Percentiles rank a stretch among this genome's conserved stretches.
Conservation (phyloP, 1,140 invertebrate genomes). For the Drosophila ohnishii region DNA sequence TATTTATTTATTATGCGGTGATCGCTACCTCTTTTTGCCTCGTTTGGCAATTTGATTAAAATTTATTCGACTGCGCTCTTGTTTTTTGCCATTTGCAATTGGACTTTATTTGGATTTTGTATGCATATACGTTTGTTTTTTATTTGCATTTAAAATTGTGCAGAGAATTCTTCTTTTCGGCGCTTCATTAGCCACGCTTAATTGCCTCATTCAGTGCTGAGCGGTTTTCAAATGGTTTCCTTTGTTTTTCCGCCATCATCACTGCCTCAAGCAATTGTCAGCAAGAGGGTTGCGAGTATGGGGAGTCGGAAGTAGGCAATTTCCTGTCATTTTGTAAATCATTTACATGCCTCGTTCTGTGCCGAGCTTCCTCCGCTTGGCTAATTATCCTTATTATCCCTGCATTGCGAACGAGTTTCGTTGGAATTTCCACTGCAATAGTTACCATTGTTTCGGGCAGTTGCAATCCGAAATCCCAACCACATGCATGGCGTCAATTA, state of each 20-base stretch:
- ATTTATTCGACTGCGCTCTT: constrained; percentile 17
- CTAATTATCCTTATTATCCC: constrained; percentile 66
- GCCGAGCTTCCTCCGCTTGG: constrained; percentile 14
- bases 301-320: constrained; percentile 24
- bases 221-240: constrained; percentile 46
- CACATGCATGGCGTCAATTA: constrained; percentile 64
- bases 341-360: constrained; percentile 55
- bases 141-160: constrained; percentile 28
- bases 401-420: constrained; percentile 41
- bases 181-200: constrained; percentile 56
- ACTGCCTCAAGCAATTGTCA: constrained; percentile 41
- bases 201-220: constrained; percentile 43
- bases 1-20: constrained; percentile 42
- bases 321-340: constrained; percentile 57
- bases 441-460: constrained; percentile 53
- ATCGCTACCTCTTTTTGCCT: constrained; percentile 11
- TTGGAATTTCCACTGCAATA: constrained; percentile 54
- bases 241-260: constrained; percentile 37
- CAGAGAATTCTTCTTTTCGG: neutral
- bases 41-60: constrained; percentile 41
- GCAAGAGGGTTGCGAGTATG: neutral
- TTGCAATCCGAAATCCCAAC: constrained; percentile 27
- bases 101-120: constrained; percentile 19
- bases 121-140: neutral
- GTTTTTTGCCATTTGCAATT: constrained; percentile 13